Evolutionary conservation across 2,797 vertebrate genomes (phyloP).

Genomic region (Sebastes nivosus): DNA sequence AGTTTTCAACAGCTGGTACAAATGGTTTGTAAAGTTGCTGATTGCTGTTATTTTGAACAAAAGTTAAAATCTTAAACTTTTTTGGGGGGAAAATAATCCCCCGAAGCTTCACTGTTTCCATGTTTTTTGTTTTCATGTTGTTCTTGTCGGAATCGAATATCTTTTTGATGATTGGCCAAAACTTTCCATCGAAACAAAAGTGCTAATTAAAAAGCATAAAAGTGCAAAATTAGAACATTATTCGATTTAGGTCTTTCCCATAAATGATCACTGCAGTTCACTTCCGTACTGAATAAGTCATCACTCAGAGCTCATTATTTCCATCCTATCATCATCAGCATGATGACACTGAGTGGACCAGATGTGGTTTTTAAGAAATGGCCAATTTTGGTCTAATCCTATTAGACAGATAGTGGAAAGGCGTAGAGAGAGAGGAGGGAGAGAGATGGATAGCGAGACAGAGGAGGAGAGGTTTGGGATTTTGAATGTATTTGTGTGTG

Average conservation of each 20-base stretch:
- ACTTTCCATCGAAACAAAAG: not conserved
- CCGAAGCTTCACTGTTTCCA: not conserved
- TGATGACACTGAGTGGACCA: constrained; percentile 39
- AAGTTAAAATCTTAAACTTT: not conserved
- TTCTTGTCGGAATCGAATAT: not conserved
- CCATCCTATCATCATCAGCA: constrained; percentile 40
- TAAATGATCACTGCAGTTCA: not conserved
- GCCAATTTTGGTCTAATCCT: constrained; percentile 62
- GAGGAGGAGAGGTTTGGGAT: constrained; percentile 43
- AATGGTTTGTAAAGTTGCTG: not conserved
- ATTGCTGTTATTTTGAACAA: not conserved
- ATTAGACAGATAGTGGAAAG: constrained; percentile 53
- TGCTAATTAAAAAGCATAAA: not conserved
- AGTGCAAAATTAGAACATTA: not conserved
- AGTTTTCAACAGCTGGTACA: not conserved
- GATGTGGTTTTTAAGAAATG: constrained; percentile 58
- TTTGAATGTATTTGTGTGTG: constrained; percentile 55
- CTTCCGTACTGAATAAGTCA: constrained; percentile 25
- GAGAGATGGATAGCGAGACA: constrained; percentile 33
- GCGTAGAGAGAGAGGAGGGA: not conserved
- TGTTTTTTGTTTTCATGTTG: not conserved
- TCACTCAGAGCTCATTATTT: constrained; percentile 37
- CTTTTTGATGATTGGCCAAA: not conserved
- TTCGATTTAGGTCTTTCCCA: not conserved
- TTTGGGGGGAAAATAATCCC: not conserved